Base-by-base conservation (phyloP, 2,797 vertebrate genomes). In the Periparus ater region DNA sequence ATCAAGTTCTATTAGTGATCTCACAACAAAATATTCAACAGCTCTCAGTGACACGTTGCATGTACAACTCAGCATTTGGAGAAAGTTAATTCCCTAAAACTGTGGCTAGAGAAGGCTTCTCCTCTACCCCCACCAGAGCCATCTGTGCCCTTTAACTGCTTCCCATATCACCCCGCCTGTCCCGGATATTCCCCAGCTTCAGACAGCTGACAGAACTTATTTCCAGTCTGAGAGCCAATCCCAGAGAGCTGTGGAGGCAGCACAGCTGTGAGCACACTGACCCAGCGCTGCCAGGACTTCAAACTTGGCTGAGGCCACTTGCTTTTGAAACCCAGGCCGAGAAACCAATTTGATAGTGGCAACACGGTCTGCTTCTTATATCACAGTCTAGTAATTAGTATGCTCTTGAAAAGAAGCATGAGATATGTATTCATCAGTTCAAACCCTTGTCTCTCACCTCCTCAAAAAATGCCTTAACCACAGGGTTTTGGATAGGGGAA, bases 361-460 rank as follows among this genome's bases (percentile, higher is more conserved):
- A 85, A 82, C 83, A 54, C 77, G 0, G 5, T 47, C 94, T 85
- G 80, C 36, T 79, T 88, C 80, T 89, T 61, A 3, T 34, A 77
- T 54, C 84, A 57, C 63, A 61, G 32, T 40, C 88, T 65, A 54
- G 72, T 72, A 61, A 91, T 89, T 77, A 89, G 81, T 50, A 80
- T 44, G 58, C 45, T 91, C 67, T 87, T 63, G 88, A 94, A 93
- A 94, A 53, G 61, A 88, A 85, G 60, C 38, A 44, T 50, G 74
- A 88, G 34, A 53, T 15, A 53, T 0, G 17, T n/a, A 40, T 63
- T 91, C 83, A 63, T 38, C 74, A 68, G 63, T 38, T 88, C 60
- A 94, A 91, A 91, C 36, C 47, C 74, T 36, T 76, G 94, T 88
- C 88, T 94, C 82, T 88, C 91, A 95, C 74, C 80, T 92, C 55